phyloP scores from a whole-genome alignment of 1,140 invertebrate genomes.

The Sarcophaga peregrina region DNA sequence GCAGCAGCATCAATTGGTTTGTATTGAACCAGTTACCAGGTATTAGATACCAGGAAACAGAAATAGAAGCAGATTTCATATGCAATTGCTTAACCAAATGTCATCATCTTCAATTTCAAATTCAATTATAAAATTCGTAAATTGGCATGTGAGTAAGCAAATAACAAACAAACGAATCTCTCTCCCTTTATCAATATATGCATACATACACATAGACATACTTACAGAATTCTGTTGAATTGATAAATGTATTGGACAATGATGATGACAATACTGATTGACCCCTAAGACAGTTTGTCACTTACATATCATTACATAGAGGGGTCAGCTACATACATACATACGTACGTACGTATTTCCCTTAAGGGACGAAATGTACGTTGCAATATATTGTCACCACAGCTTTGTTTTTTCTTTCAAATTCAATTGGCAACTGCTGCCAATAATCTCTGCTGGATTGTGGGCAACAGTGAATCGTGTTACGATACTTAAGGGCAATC shows the following conservation, averaged over 20 bases:
- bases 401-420: neutral
- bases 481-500: conserved; percentile 27
- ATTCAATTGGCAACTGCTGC: neutral
- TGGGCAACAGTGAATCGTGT: neutral
- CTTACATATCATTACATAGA: conserved; percentile 9
- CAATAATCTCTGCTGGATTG: neutral
- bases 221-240: neutral
- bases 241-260: too few relatives aligned
- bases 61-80: neutral
- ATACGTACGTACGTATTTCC: neutral
- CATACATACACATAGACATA: neutral
- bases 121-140: conserved; percentile 66
- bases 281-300: conserved; percentile 24
- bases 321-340: neutral
- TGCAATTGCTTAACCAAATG: conserved; percentile 26
- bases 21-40: conserved; percentile 10
- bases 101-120: conserved; percentile 65
- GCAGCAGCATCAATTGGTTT: neutral
- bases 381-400: neutral
- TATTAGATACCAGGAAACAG: neutral
- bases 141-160: conserved; percentile 45
- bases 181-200: neutral
- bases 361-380: neutral
- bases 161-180: conserved; percentile 23
- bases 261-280: neutral